Conservation (phyloP, 92 coral and sea anemone genomes). For the Porites cylindrica region DNA sequence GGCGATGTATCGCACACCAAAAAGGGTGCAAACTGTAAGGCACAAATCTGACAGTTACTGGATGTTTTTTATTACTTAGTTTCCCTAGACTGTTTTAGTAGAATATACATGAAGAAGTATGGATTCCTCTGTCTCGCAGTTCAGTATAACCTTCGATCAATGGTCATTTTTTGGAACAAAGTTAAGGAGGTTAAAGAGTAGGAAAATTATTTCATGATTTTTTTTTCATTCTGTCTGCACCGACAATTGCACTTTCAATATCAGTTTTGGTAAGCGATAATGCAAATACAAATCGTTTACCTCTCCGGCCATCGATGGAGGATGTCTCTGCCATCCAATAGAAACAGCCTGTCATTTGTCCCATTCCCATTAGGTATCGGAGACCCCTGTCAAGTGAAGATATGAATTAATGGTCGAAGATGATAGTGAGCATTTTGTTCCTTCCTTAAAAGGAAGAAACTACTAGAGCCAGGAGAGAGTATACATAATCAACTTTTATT, state of each 20-base stretch:
- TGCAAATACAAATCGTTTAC: slow-evolving; percentile 6
- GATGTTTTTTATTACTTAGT: neutral
- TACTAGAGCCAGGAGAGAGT: neutral
- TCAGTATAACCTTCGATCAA: neutral
- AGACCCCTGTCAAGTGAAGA: slow-evolving; percentile 4
- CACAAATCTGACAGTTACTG: neutral
- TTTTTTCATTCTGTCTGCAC: slow-evolving; percentile 1
- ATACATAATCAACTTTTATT: slow-evolving; percentile 1
- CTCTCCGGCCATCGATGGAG: slow-evolving; percentile 9
- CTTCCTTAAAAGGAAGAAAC: neutral
- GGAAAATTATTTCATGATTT: neutral
- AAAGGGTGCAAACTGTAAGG: neutral
- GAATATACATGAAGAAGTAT: slow-evolving; percentile 2
- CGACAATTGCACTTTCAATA: neutral
- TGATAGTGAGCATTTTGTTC: neutral
- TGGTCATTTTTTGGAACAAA: neutral
- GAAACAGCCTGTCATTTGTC: neutral
- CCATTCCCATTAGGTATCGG: slow-evolving; percentile 8
- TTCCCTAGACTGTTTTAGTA: neutral
- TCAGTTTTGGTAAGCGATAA: neutral
- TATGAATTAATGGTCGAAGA: neutral
- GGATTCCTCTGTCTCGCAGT: neutral
- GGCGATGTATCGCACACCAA: neutral
- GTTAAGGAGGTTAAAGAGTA: slow-evolving; percentile 1
- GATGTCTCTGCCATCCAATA: slow-evolving; percentile 6